Evolutionary conservation across 2,113 vertebrate species (phyloP), one percentile per base, ranked within the genome.

Genomic region (Alosa alosa): DNA sequence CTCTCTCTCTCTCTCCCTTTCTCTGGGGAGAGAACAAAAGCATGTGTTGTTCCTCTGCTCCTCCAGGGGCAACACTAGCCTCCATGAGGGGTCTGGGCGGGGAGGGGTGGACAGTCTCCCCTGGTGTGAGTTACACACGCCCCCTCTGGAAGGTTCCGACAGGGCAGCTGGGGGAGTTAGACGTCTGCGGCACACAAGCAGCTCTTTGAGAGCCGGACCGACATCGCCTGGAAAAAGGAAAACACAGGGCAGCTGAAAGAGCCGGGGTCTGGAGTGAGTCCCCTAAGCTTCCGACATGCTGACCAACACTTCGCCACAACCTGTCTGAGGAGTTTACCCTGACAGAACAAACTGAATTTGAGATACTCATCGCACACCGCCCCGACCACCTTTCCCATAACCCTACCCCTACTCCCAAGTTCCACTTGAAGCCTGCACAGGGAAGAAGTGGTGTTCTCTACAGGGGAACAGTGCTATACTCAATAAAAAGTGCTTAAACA

Each of bases 11-110:
- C 36, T 36, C 11, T 39, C 36, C 5, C 72, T 78, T 15, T 82
- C 90, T 84, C 87, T 84, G 91, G 92, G 91, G 90, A 22, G 89
- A 91, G 90, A 86, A 94, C 92, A 95, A 94, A 93, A 92, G 91
- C 91, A 36, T 4, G 91, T 93, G 93, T 95, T 95, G 94, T 94
- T 94, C 89, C 91, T 90, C 52, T 84, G 88, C 88, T 93, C 52
- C 41, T 85, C 50, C 52, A n/a, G 52, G 68, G 85, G 49, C 91
- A 92, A 91, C 88, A 87, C 92, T 90, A 90, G 90, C 87, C 91
- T 93, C 93, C 57, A 90, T 90, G 87, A 91, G 84, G 81, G 88
- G 85, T 90, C 52, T 36, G 75, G 45, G 1, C 1, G 31, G 64
- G n/a, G 72, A 39, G 72, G 31, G 72, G 72, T 15, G 31, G 72